Evolutionary conservation across 2,797 vertebrate species (phyloP), one percentile per base, ranked within the genome.

Genomic region (Bryconaethiops microstoma): DNA sequence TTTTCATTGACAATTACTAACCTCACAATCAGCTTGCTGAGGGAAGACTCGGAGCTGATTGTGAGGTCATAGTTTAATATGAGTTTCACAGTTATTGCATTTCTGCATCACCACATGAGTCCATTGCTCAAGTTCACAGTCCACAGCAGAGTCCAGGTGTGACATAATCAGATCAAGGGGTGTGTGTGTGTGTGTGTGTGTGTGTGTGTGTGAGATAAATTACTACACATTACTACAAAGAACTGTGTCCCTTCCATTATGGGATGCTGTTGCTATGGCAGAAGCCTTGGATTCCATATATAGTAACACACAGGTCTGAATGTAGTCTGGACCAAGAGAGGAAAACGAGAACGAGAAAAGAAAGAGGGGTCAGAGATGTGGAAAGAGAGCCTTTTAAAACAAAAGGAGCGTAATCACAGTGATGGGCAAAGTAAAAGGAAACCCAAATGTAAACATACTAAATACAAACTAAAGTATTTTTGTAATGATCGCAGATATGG

Each of bases 241-340:
- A 59, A 59, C 19, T 59, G n/a, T 59, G 19, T 21, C 57, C 57
- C 57, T 8, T 59, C 50, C 39, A 82, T 82, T 77, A 77, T 45
- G 45, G 42, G 69, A 16, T 52, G 42, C 7, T 52, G 6, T 59
- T 73, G 23, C 60, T 5, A 29, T 48, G 50, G 67, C 69, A 77
- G 73, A 77, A 77, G 80, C 75, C 57, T 68, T 14, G 74, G 29
- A 69, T 74, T 74, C 70, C 76, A 73, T 29, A 68, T 82, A 69
- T 74, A 82, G 81, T 63, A 48, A 74, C 76, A 59, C n/a, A 59
- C n/a, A 59, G 57, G 9, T 23, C 76, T n/a, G 13, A 68, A 5
- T 45, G n/a, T 42, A 35, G 39, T 14, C 54, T 2, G 17, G 39
- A 65, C 29, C 29, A 23, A 75, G 71, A 69, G 9, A 70, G 35